phyloP scores from a whole-genome alignment of 1,140 invertebrate genomes.

The Asobara japonica region DNA sequence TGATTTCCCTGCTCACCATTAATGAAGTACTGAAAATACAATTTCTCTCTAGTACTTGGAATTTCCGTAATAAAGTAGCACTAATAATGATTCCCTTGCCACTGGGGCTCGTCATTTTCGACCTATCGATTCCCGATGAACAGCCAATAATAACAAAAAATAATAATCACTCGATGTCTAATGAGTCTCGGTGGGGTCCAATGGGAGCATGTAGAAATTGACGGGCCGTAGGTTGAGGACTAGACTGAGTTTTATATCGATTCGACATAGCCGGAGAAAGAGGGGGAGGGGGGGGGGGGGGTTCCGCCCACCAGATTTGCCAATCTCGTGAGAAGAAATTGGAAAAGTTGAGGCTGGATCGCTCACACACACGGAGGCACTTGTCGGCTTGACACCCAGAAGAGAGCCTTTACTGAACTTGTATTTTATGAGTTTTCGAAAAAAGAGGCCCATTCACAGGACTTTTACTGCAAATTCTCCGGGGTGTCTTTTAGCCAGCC shows the following conservation, averaged over 20 bases:
- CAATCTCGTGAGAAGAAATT: slow-evolving; percentile 18
- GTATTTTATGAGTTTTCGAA: slow-evolving; percentile 1
- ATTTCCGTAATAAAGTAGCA: too few relatives aligned
- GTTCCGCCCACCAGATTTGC: slow-evolving; percentile 23
- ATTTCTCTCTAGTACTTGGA: too few relatives aligned
- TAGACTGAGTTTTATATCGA: slow-evolving; percentile 22
- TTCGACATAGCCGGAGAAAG: background rate
- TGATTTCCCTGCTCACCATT: too few relatives aligned
- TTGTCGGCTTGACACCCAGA: background rate
- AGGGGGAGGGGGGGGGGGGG: too few relatives aligned
- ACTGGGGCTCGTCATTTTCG: too few relatives aligned
- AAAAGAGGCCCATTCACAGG: background rate
- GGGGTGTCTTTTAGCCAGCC: background rate
- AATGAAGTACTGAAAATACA: too few relatives aligned
- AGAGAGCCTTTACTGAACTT: background rate
- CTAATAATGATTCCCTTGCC: background rate
- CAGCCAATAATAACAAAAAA: background rate
- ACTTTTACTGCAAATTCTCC: background rate
- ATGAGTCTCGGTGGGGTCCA: background rate
- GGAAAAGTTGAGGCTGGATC: background rate
- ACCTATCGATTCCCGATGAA: background rate
- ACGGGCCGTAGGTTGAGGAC: background rate
- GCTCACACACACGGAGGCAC: background rate
- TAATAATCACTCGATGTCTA: background rate
- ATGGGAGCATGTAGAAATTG: background rate